Evolutionary conservation across 2,113 vertebrate species (phyloP).

Genomic region (Chionomys nivalis): DNA sequence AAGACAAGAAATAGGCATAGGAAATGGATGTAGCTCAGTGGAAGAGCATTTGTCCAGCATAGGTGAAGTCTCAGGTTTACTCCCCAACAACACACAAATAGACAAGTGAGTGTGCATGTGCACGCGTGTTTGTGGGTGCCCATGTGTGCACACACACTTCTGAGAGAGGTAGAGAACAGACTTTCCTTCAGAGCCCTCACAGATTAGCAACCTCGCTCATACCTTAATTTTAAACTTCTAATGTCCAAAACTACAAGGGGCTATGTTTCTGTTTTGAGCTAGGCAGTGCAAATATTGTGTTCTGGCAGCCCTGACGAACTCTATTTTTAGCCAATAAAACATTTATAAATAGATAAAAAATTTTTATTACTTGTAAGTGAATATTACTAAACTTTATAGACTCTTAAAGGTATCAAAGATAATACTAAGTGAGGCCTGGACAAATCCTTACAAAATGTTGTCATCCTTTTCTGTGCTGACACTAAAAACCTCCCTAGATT

Average conservation of each 20-base stretch:
- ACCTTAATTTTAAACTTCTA: neutral
- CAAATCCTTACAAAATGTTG: neutral
- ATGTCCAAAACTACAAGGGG: neutral
- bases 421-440: neutral
- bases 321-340: neutral
- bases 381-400: constrained; percentile 20
- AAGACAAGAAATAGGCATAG: neutral
- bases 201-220: neutral
- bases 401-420: neutral
- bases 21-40: neutral
- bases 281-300: neutral
- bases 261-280: neutral
- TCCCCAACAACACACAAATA: neutral
- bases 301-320: neutral
- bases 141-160: neutral
- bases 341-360: neutral
- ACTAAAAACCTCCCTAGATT: neutral
- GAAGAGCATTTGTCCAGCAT: neutral
- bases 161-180: neutral
- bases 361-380: neutral
- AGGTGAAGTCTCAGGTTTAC: neutral
- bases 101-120: neutral
- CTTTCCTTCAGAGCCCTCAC: neutral
- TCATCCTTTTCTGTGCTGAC: neutral
- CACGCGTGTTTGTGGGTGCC: too few species aligned